Base-by-base conservation (phyloP, 1,140 invertebrate genomes). In the Calosoma granatense region DNA sequence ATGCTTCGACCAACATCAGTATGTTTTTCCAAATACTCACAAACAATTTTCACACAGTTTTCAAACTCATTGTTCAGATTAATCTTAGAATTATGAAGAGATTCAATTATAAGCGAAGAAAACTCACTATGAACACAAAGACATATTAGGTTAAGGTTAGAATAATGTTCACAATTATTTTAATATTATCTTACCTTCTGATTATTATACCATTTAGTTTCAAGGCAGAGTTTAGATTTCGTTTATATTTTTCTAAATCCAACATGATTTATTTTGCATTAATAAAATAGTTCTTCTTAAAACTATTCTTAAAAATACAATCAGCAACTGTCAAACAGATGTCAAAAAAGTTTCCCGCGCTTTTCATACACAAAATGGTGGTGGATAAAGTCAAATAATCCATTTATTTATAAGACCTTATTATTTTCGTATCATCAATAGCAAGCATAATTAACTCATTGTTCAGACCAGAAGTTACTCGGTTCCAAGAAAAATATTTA, bases 1-100 rank as follows among this genome's bases (percentile, higher is more conserved):
- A 95, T 80, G 54, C 88, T 81, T 6, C 84, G 78, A 56, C 79
- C 80, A 4, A 72, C 67, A 15, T 92, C 70, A 59, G 85, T 81
- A 66, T 91, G 87, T 39, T 83, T 84, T 64, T 91, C 76, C n/a
- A 88, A 69, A 63, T 80, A 76, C 56, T 82, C 80, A 56, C 82
- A 76, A 15, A 88, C 73, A 64, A 77, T 78, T 55, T 79, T 83
- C 1, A 88, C 62, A 72, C 76, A 81, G 59, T 73, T 66, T 56
- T 82, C 74, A 57, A 78, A 77, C 9, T 6, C 15, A 47, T 9
- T 17, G 62, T 47, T 17, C 9, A 47, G 17, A 47, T 47, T 17
- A 17, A 47, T 12, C 6, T 17, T 17, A 12, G 41, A 9, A 4
- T 47, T 47, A 12, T 47, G 9, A 12, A 47, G 17, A 12, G 41